These are phyloP conservation scores for Drosophila pseudoananassae DNA, from an alignment of 1,140 invertebrate species.

Conservation along the genomic window DNA sequence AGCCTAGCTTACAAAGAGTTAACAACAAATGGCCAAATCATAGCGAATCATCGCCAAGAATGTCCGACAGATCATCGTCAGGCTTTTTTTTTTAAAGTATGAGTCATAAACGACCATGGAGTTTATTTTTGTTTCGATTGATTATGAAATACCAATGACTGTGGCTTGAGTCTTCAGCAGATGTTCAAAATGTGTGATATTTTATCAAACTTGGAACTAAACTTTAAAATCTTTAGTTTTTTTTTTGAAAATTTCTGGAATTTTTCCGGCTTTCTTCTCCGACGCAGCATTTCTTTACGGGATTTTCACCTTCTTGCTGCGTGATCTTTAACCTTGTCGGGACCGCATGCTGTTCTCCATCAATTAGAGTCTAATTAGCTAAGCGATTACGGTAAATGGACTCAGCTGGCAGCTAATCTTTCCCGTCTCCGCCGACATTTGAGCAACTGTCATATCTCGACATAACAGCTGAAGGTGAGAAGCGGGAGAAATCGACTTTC, in stretches of 20 bases:
- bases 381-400: slow-evolving; percentile 35
- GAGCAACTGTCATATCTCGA: slow-evolving; percentile 47
- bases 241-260: neutral
- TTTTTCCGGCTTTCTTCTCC: slow-evolving; percentile 11
- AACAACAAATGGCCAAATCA: slow-evolving; percentile 24
- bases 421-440: slow-evolving; percentile 10
- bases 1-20: slow-evolving; percentile 30
- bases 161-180: slow-evolving; percentile 12
- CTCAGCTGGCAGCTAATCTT: slow-evolving; percentile 42
- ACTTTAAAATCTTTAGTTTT: neutral
- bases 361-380: slow-evolving; percentile 71
- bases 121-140: slow-evolving; percentile 23
- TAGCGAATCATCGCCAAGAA: slow-evolving; percentile 44
- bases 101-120: slow-evolving; percentile 22
- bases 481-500: slow-evolving; percentile 35
- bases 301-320: slow-evolving; percentile 17
- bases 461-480: slow-evolving; percentile 30
- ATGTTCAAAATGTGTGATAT: slow-evolving; percentile 8
- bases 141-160: slow-evolving; percentile 41
- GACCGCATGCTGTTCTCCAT: slow-evolving; percentile 58
- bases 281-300: slow-evolving; percentile 30
- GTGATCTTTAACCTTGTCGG: slow-evolving; percentile 51
- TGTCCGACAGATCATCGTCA: slow-evolving; percentile 34
- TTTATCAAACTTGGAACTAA: neutral
- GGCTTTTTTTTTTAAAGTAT: slow-evolving; percentile 15